Conservation (phyloP, 2,888 invertebrate genomes). For the Halocaridina rubra region DNA sequence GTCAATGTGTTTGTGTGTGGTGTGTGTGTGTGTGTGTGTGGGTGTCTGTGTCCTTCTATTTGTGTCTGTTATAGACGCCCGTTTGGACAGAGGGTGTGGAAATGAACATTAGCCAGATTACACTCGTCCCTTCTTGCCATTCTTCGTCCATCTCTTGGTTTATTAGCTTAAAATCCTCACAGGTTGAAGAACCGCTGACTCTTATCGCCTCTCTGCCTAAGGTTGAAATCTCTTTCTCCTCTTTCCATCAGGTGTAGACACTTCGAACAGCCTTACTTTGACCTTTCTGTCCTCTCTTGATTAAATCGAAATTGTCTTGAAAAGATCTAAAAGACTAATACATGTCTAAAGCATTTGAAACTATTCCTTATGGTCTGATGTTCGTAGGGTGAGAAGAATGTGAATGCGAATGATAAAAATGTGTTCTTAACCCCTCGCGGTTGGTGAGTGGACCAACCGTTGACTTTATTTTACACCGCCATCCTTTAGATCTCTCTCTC, state of each 20-base stretch:
- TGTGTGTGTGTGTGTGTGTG: not conserved
- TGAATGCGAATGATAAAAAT: too few relatives aligned
- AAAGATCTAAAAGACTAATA: slow-evolving; percentile 6
- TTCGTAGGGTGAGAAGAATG: too few relatives aligned
- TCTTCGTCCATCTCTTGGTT: slow-evolving; percentile 22
- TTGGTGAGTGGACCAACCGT: not conserved
- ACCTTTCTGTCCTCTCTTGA: not conserved
- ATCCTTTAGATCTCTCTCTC: not conserved
- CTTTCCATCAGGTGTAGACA: not conserved
- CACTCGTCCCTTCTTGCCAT: slow-evolving; percentile 23
- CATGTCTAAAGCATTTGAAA: too few relatives aligned
- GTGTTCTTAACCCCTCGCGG: not conserved
- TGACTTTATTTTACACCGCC: not conserved
- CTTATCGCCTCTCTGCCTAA: not conserved
- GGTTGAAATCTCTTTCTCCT: not conserved
- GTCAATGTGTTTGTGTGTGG: too few relatives aligned
- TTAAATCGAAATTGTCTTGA: not conserved
- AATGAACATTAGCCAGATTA: slow-evolving; percentile 45
- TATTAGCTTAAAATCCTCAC: slow-evolving; percentile 44
- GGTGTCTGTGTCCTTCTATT: not conserved
- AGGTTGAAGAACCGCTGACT: not conserved
- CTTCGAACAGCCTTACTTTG: not conserved
- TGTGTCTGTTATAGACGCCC: not conserved
- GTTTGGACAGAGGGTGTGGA: slow-evolving; percentile 30
- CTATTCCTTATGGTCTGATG: too few relatives aligned